Conservation (phyloP, 2,888 invertebrate genomes). For the Drosophila dives region DNA sequence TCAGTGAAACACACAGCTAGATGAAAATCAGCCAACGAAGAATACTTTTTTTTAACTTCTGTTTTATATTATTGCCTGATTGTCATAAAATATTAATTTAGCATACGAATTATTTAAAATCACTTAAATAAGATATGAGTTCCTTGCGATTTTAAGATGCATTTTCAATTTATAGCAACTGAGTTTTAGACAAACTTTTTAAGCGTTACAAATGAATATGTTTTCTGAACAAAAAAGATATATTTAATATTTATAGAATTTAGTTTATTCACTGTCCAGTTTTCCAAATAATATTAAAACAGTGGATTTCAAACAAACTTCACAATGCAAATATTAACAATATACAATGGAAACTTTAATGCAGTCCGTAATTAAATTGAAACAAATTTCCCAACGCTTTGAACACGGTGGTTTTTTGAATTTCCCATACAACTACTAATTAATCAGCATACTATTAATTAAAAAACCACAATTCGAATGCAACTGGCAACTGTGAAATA, state of each 20-base stretch:
- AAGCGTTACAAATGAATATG: neutral
- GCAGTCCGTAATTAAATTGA: conserved; percentile 9
- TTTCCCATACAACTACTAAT: conserved; percentile 65
- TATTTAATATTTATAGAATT: neutral
- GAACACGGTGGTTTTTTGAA: conserved; percentile 19
- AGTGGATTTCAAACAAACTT: conserved; percentile 35
- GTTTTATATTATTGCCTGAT: conserved; percentile 8
- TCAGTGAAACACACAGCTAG: neutral
- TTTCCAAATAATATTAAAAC: neutral
- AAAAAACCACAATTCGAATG: conserved; percentile 59
- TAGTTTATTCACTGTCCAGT: neutral
- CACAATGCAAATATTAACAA: conserved; percentile 61
- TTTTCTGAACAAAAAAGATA: neutral
- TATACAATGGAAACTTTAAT: conserved; percentile 35
- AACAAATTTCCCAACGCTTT: conserved; percentile 40
- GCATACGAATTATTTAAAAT: neutral
- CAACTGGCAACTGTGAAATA: neutral
- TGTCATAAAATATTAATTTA: conserved; percentile 11
- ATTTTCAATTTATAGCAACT: neutral
- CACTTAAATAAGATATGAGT: neutral
- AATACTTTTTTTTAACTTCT: neutral
- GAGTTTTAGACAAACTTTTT: neutral
- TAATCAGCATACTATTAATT: conserved; percentile 75
- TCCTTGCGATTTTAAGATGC: no score
- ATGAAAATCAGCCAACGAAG: neutral